Percentiles rank a stretch among this genome's conserved stretches.
Evolutionary conservation across 1,140 invertebrate species (phyloP).

Genomic region (Drosophila murphyi): DNA sequence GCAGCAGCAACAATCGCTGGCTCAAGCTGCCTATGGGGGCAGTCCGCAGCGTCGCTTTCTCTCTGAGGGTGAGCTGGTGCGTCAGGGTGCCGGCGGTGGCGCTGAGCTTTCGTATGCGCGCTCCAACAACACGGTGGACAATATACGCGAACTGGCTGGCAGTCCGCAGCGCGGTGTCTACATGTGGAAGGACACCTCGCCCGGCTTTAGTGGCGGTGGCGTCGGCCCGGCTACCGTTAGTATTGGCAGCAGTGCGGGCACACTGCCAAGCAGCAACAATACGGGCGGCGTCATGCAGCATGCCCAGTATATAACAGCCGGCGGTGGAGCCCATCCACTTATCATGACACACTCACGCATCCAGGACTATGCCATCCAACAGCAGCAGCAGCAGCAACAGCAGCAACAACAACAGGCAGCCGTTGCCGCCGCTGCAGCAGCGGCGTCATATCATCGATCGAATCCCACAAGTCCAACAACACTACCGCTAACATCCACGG

Average conservation of each 20-base stretch:
- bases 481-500: constrained; percentile 84
- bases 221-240: constrained; percentile 45
- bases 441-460: constrained; percentile 87
- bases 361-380: constrained; percentile 69
- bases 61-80: constrained; percentile 92
- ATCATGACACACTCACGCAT: constrained; percentile 81
- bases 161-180: constrained; percentile 93
- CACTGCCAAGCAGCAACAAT: constrained; percentile 68
- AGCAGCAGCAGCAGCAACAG: constrained; percentile 57
- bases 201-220: constrained; percentile 66
- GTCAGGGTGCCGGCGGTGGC: constrained; percentile 87
- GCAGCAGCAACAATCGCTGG: constrained; percentile 60
- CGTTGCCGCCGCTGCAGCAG: constrained; percentile 84
- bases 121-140: constrained; percentile 88
- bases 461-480: constrained; percentile 92
- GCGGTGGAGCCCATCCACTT: constrained; percentile 62
- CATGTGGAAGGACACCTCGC: constrained; percentile 92
- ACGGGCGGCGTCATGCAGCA: constrained; percentile 58
- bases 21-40: constrained; percentile 83
- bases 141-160: constrained; percentile 91
- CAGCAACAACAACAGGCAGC: constrained; percentile 69
- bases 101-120: constrained; percentile 86
- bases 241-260: constrained; percentile 79
- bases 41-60: constrained; percentile 93
- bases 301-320: constrained; percentile 76